Percentiles rank a stretch among this genome's conserved stretches.
phyloP scores from a whole-genome alignment of 2,888 invertebrate species.

The Cyaniris semiargus region DNA sequence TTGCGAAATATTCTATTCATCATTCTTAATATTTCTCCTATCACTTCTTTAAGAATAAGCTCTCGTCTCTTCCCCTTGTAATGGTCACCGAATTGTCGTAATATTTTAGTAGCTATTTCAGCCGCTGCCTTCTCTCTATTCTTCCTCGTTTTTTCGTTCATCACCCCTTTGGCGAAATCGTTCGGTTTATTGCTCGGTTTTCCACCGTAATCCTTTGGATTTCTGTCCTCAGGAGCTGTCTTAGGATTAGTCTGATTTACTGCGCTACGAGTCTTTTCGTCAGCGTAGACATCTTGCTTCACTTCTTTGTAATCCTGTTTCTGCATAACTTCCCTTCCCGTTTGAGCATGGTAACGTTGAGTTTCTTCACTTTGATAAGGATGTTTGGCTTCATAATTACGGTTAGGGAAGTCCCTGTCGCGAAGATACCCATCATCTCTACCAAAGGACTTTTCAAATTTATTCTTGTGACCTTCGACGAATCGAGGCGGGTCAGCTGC shows the following conservation, averaged over 20 bases:
- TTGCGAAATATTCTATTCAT: slow-evolving; percentile 60
- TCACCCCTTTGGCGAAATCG: slow-evolving; percentile 17
- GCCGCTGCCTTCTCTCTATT: slow-evolving; percentile 60
- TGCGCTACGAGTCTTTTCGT: slow-evolving; percentile 55
- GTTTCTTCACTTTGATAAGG: slow-evolving; percentile 38
- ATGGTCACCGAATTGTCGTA: slow-evolving; percentile 51
- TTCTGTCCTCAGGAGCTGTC: background rate
- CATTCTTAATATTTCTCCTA: slow-evolving; percentile 47
- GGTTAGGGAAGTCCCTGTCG: slow-evolving; percentile 43
- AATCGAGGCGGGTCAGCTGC: slow-evolving; percentile 36
- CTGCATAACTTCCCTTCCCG: slow-evolving; percentile 40
- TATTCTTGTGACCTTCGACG: slow-evolving; percentile 36
- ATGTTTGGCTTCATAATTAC: slow-evolving; percentile 35
- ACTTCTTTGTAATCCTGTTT: slow-evolving; percentile 53
- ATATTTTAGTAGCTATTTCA: slow-evolving; percentile 55
- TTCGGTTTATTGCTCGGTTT: background rate
- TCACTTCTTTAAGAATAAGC: slow-evolving; percentile 54
- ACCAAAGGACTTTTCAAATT: slow-evolving; percentile 37
- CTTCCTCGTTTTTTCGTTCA: slow-evolving; percentile 26
- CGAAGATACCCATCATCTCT: slow-evolving; percentile 36
- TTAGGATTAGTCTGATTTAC: slow-evolving; percentile 36
- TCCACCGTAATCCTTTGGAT: background rate
- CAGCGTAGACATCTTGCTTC: slow-evolving; percentile 58
- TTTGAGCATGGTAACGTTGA: slow-evolving; percentile 37
- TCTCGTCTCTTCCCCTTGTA: slow-evolving; percentile 47